A percentile compares a stretch with the other conserved stretches of the same genome.
Conservation (phyloP, 37 sponge, comb jelly and placozoan species). For the Geodia barretti region DNA sequence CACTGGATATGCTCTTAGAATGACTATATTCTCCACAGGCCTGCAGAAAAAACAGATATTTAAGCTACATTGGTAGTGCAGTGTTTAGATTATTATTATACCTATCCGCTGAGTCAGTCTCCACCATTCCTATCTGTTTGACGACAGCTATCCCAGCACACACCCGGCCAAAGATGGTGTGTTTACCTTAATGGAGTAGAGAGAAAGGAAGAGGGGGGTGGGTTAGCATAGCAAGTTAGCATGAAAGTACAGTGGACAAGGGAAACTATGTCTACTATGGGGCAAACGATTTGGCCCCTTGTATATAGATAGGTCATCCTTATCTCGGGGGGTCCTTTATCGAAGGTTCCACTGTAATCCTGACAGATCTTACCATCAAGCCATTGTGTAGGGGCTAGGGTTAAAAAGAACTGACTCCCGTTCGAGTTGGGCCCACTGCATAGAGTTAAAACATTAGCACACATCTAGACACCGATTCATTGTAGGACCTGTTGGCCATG, state of each 20-base stretch:
- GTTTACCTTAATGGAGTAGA: constrained; percentile 80
- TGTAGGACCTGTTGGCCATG: constrained; percentile 96
- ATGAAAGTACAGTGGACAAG: not conserved
- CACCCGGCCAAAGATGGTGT: constrained; percentile 98
- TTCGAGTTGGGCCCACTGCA: constrained; percentile 98
- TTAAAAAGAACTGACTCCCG: constrained; percentile 99
- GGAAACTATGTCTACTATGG: no score
- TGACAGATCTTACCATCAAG: constrained; percentile 83
- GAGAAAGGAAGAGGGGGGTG: not conserved
- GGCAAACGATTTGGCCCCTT: no score
- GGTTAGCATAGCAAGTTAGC: not conserved
- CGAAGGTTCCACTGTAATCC: no score
- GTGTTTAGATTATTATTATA: no score
- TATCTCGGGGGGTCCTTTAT: not conserved
- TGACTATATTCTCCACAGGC: constrained; percentile 64
- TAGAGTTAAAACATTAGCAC: constrained; percentile 4
- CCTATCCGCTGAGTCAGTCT: constrained; percentile 86
- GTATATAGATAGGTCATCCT: not conserved
- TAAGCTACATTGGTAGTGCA: no score
- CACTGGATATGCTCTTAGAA: constrained; percentile 53
- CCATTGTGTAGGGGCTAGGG: constrained; percentile 95
- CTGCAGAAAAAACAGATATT: constrained; percentile 44
- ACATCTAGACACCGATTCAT: constrained; percentile 1
- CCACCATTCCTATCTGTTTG: constrained; percentile 86
- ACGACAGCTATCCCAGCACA: constrained; percentile 88